phyloP scores from a whole-genome alignment of 2,888 invertebrate genomes.

The Drosophila merina region DNA sequence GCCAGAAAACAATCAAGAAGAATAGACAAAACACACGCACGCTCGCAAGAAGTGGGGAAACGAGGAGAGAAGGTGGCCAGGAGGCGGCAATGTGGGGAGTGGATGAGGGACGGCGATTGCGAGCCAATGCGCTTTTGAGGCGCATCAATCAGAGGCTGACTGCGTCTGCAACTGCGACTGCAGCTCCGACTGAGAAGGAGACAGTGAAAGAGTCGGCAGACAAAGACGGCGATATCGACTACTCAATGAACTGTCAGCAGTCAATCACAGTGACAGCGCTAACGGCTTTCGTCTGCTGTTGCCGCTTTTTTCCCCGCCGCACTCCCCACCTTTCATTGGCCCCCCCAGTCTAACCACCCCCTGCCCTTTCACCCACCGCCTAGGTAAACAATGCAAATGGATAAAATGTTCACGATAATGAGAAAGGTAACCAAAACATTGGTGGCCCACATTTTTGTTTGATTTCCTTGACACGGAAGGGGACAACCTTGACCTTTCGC shows the following conservation, averaged over 20 bases:
- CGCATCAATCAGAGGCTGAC: conserved; percentile 47
- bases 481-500: conserved; percentile 4
- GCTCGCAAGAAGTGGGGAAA: conserved; percentile 2
- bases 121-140: conserved; percentile 41
- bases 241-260: conserved; percentile 44
- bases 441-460: conserved; percentile 8
- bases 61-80: neutral
- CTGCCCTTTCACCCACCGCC: neutral
- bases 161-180: conserved; percentile 20
- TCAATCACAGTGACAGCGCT: conserved; percentile 45
- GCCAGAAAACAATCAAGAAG: conserved; percentile 44
- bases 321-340: neutral
- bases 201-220: conserved; percentile 9
- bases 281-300: conserved; percentile 40
- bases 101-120: conserved; percentile 4
- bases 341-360: neutral
- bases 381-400: conserved; percentile 22
- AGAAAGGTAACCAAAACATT: neutral
- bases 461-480: conserved; percentile 6
- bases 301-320: conserved; percentile 1
- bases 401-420: neutral
- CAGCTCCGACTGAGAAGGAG: conserved; percentile 8
- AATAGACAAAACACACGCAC: conserved; percentile 48
- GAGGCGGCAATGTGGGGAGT: conserved; percentile 8
- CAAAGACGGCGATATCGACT: conserved; percentile 18